phyloP scores from a whole-genome alignment of 2,113 vertebrate species.

The Centropus bengalensis region DNA sequence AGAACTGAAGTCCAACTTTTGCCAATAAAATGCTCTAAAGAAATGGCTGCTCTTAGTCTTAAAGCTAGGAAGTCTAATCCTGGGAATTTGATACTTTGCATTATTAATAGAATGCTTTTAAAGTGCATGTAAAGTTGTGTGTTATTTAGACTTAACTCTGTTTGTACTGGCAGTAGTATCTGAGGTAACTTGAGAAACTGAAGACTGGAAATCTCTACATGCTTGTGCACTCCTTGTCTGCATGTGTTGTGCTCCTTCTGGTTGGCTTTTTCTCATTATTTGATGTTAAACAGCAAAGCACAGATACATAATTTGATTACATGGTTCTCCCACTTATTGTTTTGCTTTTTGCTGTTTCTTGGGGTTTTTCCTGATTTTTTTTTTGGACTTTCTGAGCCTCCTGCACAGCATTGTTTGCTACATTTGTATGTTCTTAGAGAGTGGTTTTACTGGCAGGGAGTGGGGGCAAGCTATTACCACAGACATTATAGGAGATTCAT shows the following conservation, averaged over 20 bases:
- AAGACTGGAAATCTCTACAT: not conserved
- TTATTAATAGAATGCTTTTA: not conserved
- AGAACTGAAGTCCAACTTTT: not conserved
- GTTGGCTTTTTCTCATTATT: not conserved
- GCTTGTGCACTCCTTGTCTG: not conserved
- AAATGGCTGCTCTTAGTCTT: not conserved
- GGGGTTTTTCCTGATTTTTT: not conserved
- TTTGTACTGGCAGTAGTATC: not conserved
- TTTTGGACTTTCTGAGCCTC: not conserved
- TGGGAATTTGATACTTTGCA: not conserved
- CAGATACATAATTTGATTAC: not conserved
- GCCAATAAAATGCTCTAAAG: accelerated
- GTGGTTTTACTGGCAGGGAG: too few species aligned
- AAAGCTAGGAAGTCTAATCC: not conserved
- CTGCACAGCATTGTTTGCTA: not conserved
- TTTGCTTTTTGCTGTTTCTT: not conserved
- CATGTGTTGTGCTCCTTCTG: not conserved
- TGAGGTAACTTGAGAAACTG: not conserved
- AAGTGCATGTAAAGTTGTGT: not conserved
- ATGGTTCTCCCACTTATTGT: not conserved
- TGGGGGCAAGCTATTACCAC: not conserved
- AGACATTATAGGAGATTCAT: conserved; percentile 22
- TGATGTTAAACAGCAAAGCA: not conserved
- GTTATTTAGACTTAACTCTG: not conserved
- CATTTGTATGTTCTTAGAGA: not conserved